Base-by-base conservation (phyloP, 1,140 invertebrate species). In the Leptinotarsa defecta region DNA sequence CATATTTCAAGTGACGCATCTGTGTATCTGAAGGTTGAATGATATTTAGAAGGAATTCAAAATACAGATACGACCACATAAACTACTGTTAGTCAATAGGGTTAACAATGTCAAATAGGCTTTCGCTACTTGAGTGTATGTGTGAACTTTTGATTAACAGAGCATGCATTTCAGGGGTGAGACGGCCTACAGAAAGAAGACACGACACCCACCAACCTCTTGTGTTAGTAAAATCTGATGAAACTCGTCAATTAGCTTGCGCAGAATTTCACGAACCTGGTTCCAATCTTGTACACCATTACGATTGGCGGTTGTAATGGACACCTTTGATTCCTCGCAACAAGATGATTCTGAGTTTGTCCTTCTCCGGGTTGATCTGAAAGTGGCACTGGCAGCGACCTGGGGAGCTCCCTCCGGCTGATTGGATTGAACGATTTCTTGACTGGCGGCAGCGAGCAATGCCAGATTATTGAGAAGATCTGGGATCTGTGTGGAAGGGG, bases 161-260 rank as follows among this genome's bases (percentile, higher is more conserved):
- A 43, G 34, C 34, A 43, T 43, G 34, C 34, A 62, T 62, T 20
- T n/a, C 17, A 62, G 61, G 63, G 72, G 67, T 73, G 71, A 65
- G 74, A 75, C 57, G 57, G 74, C 74, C 68, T 34, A 22, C 72
- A 65, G 67, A 67, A 34, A 74, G 20, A 68, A 57, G 64, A 71
- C 72, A 73, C 73, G 72, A 64, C 74, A 75, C 74, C 72, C 74
- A 81, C 80, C 76, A 71, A 81, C 80, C 78, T 79, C 63, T 20
- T 61, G 57, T 48, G 76, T 72, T 24, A 64, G 34, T 43, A 43
- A 43, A 43, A 43, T 43, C 34, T 43, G 34, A 43, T 43, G 68
- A 74, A 83, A 82, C 48, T 83, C 81, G 68, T 82, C 82, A 34
- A 78, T 78, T 68, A 83, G 80, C 73, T 81, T 82, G 61, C 81